Percentiles rank a stretch among this genome's conserved stretches.
Conservation (phyloP, 2,888 invertebrate species). For the Xestia rhomboidea region DNA sequence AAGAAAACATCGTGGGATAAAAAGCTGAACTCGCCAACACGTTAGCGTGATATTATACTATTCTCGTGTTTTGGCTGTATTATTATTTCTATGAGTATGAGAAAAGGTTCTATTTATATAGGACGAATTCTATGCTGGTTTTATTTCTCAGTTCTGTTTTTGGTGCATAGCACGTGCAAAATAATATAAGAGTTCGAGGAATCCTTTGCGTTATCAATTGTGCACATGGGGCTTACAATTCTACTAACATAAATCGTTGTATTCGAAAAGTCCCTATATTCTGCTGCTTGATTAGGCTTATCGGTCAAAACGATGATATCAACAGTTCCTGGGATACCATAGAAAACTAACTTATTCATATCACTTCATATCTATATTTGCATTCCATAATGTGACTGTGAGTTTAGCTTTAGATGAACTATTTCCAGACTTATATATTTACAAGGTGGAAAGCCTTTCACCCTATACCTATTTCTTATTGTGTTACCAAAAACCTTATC, state of each 20-base stretch:
- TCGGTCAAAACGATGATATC: conserved; percentile 7
- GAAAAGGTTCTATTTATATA: not conserved
- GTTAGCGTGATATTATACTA: not conserved
- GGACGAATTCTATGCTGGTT: not conserved
- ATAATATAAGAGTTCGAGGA: not conserved
- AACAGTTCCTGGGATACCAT: not conserved
- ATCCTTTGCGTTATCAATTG: not conserved
- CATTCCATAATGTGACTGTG: not conserved
- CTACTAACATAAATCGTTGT: not conserved
- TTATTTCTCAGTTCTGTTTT: not conserved
- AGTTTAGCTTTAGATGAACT: not conserved
- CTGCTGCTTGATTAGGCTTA: conserved; percentile 1
- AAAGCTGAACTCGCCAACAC: conserved; percentile 2
- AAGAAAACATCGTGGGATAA: not conserved
- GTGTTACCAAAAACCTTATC: not conserved
- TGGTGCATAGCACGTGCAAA: not conserved
- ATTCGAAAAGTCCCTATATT: conserved; percentile 2
- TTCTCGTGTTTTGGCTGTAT: not conserved
- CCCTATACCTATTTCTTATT: not conserved
- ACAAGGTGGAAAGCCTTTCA: too few species aligned
- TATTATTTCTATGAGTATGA: not conserved
- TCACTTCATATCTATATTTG: not conserved
- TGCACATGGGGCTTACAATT: not conserved
- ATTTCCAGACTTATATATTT: not conserved
- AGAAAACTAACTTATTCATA: conserved; percentile 1